Evolutionary conservation across 2,888 invertebrate species (phyloP).

Genomic region (Drosophila diplacantha): DNA sequence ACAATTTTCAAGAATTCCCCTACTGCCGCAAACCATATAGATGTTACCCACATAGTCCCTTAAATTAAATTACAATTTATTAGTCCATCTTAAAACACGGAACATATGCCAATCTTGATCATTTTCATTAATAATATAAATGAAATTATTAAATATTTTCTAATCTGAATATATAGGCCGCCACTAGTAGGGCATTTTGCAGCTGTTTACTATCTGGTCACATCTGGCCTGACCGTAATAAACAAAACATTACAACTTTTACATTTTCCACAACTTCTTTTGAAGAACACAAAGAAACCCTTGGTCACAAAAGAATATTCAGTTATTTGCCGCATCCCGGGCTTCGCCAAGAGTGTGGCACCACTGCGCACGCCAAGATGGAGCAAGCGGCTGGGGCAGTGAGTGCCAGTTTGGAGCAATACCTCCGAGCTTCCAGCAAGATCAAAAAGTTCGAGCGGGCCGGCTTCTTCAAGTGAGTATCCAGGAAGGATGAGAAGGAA

Average conservation of each 20-base stretch:
- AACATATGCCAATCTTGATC: too few species aligned
- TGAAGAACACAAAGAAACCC: not conserved
- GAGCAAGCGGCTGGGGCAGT: conserved; percentile 63
- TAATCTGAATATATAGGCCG: not conserved
- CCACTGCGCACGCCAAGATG: not conserved
- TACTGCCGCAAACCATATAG: too few species aligned
- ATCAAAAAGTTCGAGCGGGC: conserved; percentile 83
- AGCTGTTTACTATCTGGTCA: not conserved
- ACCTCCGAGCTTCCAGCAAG: conserved; percentile 84
- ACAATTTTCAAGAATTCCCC: too few species aligned
- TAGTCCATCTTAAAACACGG: too few species aligned
- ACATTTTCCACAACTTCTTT: not conserved
- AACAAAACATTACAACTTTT: conserved; percentile 8
- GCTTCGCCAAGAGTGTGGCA: conserved; percentile 1
- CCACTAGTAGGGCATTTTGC: not conserved
- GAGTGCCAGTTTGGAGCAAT: conserved; percentile 84
- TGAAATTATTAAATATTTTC: too few species aligned
- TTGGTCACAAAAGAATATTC: not conserved
- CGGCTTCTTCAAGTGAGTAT: conserved; percentile 76
- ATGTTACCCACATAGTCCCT: too few species aligned
- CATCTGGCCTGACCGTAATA: not conserved
- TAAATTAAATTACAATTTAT: too few species aligned
- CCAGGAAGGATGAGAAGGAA: not conserved
- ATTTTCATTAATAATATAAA: too few species aligned
- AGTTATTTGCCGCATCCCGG: not conserved